A percentile compares a stretch with the other conserved stretches of the same genome.
Conservation (phyloP, 2,888 invertebrate species). For the Tethea ocularis region DNA sequence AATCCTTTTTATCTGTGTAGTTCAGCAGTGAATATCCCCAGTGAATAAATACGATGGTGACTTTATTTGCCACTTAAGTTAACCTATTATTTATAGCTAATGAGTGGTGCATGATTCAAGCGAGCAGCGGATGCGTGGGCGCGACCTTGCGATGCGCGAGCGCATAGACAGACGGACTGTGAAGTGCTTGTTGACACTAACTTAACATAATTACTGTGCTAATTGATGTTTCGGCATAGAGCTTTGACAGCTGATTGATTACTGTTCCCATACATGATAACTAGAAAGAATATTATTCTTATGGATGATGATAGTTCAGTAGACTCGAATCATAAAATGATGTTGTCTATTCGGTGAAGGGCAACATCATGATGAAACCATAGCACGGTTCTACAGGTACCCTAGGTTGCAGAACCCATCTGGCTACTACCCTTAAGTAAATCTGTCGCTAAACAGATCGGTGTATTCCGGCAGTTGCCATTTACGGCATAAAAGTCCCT, state of each 20-base stretch:
- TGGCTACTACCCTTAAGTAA: no score
- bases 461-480: no score
- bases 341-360: no score
- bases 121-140: slow-evolving; percentile 1
- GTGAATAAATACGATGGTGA: neutral
- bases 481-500: no score
- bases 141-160: slow-evolving; percentile 4
- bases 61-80: neutral
- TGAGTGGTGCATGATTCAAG: slow-evolving; percentile 3
- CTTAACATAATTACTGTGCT: slow-evolving; percentile 3
- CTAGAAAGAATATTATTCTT: no score
- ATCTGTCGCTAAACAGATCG: no score
- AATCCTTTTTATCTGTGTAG: no score
- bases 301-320: no score
- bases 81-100: neutral
- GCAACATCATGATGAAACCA: neutral
- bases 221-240: neutral
- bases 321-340: no score
- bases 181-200: neutral
- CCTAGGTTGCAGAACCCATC: no score
- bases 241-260: neutral
- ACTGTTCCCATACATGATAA: neutral
- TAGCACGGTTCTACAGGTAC: no score
- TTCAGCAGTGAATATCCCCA: no score
- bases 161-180: neutral